These are phyloP conservation scores for Andrena dorsata DNA, from an alignment of 2,888 invertebrate genomes.

Conservation along the genomic window DNA sequence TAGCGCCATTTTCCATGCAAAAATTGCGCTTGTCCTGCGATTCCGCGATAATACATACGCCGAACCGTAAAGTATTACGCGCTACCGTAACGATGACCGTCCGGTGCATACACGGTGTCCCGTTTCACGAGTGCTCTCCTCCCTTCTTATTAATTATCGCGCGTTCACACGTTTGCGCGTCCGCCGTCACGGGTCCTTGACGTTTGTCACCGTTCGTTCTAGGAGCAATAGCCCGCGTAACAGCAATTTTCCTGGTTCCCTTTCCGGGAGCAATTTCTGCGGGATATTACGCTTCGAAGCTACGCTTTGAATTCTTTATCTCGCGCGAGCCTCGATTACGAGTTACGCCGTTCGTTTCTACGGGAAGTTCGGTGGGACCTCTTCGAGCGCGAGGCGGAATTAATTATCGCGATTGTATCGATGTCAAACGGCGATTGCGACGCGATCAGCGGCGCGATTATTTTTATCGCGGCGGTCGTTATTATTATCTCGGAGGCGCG, in stretches of 20 bases:
- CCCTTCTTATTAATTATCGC: conserved; percentile 21
- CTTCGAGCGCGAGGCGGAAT: background rate
- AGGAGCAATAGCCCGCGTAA: background rate
- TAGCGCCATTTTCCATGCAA: conserved; percentile 80
- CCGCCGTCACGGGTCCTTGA: too few species aligned
- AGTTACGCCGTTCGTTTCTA: too few species aligned
- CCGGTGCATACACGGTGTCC: conserved; percentile 79
- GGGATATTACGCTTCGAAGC: too few species aligned
- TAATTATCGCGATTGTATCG: conserved; percentile 8
- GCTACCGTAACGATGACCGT: conserved; percentile 84
- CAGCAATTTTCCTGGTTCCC: background rate
- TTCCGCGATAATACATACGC: conserved; percentile 80
- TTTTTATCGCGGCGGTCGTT: conserved; percentile 31
- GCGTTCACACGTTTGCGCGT: conserved; percentile 2
- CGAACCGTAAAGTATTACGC: conserved; percentile 84
- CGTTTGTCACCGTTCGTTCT: too few species aligned
- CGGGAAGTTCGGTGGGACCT: too few species aligned
- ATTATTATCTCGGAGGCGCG: conserved; percentile 43
- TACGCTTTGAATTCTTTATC: too few species aligned
- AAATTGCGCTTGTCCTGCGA: conserved; percentile 79
- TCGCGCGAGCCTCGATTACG: too few species aligned
- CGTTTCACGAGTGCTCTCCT: conserved; percentile 33
- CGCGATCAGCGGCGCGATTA: conserved; percentile 36
- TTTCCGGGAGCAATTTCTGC: too few species aligned
- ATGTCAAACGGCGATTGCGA: background rate